Conservation (phyloP, 1,140 invertebrate genomes). For the Plectrocnemia conspersa region DNA sequence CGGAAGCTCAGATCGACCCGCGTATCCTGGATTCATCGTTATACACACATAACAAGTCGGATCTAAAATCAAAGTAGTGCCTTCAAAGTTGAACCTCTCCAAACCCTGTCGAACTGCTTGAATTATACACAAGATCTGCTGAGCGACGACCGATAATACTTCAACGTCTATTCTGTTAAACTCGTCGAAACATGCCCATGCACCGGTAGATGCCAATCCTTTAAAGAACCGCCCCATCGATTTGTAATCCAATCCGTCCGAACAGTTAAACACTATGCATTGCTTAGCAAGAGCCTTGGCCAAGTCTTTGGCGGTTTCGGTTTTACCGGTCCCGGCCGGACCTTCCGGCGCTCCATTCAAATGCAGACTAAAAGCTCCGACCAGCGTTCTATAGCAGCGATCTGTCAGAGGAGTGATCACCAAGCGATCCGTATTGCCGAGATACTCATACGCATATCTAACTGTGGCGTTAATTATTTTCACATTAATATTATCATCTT, state of each 20-base stretch:
- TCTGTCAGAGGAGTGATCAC: constrained; percentile 84
- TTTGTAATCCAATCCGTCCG: constrained; percentile 87
- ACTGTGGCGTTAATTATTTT: constrained; percentile 84
- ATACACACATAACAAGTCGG: constrained; percentile 85
- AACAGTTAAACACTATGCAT: constrained; percentile 89
- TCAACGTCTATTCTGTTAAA: constrained; percentile 90
- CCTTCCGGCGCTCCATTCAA: constrained; percentile 82
- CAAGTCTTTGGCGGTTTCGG: constrained; percentile 90
- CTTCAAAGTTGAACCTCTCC: constrained; percentile 80
- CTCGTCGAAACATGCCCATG: constrained; percentile 91
- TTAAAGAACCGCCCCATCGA: constrained; percentile 89
- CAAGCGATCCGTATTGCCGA: constrained; percentile 74
- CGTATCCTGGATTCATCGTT: constrained; percentile 87
- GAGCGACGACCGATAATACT: constrained; percentile 83
- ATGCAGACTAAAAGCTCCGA: constrained; percentile 82
- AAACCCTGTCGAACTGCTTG: constrained; percentile 69
- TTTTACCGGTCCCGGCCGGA: constrained; percentile 90
- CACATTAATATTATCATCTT: constrained; percentile 71
- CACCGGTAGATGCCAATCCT: constrained; percentile 79
- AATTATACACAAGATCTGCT: constrained; percentile 76
- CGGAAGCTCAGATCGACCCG: constrained; percentile 77
- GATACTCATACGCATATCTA: constrained; percentile 87
- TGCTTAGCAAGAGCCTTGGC: constrained; percentile 82
- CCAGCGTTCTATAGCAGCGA: constrained; percentile 80
- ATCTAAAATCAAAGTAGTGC: constrained; percentile 79